Evolutionary conservation across 2,797 vertebrate species (phyloP).

Genomic region (Phaenicophaeus curvirostris): DNA sequence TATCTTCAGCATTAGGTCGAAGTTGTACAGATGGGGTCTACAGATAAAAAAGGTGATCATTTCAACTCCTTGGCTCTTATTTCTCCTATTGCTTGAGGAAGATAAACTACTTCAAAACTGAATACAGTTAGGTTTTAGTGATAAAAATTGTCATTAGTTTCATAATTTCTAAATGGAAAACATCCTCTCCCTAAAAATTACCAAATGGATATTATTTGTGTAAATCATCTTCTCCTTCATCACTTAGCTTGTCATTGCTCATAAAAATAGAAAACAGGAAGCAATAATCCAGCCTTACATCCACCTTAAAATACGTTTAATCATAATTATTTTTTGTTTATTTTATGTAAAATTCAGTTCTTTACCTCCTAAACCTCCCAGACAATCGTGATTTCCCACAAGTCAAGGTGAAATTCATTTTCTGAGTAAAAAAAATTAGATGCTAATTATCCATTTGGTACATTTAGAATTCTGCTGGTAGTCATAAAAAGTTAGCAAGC

Average conservation of each 20-base stretch:
- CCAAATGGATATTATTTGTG: neutral
- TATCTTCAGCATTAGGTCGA: neutral
- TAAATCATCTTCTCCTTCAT: neutral
- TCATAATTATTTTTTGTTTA: neutral
- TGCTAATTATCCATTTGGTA: neutral
- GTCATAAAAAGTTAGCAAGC: neutral
- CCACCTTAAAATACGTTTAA: neutral
- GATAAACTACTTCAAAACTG: neutral
- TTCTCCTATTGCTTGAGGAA: neutral
- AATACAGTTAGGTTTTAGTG: neutral
- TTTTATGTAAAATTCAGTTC: neutral
- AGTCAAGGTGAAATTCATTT: neutral
- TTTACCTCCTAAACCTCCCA: neutral
- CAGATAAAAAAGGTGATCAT: neutral
- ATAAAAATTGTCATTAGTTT: neutral
- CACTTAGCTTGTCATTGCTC: neutral
- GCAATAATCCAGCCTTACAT: neutral
- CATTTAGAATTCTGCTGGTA: neutral
- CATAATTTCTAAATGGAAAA: neutral
- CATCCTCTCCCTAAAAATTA: neutral
- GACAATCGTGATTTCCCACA: neutral
- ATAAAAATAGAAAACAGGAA: neutral
- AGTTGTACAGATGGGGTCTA: neutral
- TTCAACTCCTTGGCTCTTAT: neutral
- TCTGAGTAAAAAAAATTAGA: neutral